Base-by-base conservation (phyloP, 1,140 invertebrate genomes). In the Lethrus apterus region DNA sequence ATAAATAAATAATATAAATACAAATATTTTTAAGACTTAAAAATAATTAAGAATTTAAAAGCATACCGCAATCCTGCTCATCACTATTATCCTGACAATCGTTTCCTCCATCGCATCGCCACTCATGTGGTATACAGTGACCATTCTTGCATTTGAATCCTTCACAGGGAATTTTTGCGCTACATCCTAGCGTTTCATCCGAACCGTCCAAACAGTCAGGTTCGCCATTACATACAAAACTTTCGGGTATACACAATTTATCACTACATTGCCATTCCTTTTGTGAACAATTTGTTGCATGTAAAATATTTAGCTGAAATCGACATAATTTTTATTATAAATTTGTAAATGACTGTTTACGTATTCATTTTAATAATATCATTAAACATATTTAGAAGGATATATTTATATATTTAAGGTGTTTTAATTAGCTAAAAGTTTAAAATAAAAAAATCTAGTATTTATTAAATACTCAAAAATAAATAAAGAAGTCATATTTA, bases 81-180 rank as follows among this genome's bases (percentile, higher is more conserved):
- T 86, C 83, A 35, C 74, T 75, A 26, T 69, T 69, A 58, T 85
- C 84, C 0, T 55, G 52, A 62, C 84, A 86, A 62, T 86, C 81
- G 36, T 71, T 63, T 1, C 33, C 43, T 11, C 75, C 73, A 58
- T 86, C 82, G 62, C 83, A 86, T 43, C 67, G 64, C 76, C 79
- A 85, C 35, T 74, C 61, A 1, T 62, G 60, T 9, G 70, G 72
- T 46, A 85, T 74, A 57, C 83, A 86, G 41, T 70, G 65, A 10
- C 71, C 69, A 53, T 77, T 71, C 35, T 70, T 71, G 53, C 83
- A 85, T 23, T 54, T 50, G 46, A 78, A 81, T 0, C 66, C 71
- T 30, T 61, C 54, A 14, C 47, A 52, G 15, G 61, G 59, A 3
- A 29, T 26, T 2, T 55, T 48, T 3, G 40, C 35, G 1, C 48